These are phyloP conservation scores for Apamea sordens DNA, from an alignment of 2,888 invertebrate species.

Conservation along the genomic window DNA sequence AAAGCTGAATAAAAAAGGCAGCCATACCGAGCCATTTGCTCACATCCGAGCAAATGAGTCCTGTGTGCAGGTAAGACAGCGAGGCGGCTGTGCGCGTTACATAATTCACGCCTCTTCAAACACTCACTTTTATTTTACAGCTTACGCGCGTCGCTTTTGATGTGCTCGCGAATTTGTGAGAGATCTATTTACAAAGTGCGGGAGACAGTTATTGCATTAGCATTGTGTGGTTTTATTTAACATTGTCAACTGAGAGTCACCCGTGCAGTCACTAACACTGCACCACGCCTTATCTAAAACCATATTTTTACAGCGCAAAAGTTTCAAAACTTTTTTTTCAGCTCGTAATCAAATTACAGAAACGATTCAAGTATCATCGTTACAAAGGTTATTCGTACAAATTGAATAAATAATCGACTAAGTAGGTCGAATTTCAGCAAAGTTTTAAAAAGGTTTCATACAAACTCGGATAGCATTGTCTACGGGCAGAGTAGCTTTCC, in stretches of 20 bases:
- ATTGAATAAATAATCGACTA: constrained; percentile 62
- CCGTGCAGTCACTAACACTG: constrained; percentile 1
- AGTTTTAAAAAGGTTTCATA: constrained; percentile 52
- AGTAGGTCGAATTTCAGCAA: constrained; percentile 48
- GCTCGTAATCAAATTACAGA: constrained; percentile 42
- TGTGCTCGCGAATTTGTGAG: constrained; percentile 72
- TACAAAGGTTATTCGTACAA: constrained; percentile 55
- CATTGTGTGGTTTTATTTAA: constrained; percentile 55
- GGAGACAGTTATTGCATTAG: constrained; percentile 63
- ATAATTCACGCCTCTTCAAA: constrained; percentile 77
- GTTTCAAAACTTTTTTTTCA: constrained; percentile 16
- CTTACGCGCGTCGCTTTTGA: constrained; percentile 73
- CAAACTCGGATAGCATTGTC: constrained; percentile 35
- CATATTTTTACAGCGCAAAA: constrained; percentile 21
- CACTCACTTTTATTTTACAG: constrained; percentile 77
- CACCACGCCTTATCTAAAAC: neutral
- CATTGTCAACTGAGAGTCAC: constrained; percentile 35
- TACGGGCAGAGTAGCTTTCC: constrained; percentile 22
- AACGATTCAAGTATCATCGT: constrained; percentile 40
- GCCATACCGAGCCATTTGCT: constrained; percentile 71
- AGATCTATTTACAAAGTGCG: constrained; percentile 71
- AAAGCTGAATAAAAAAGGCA: constrained; percentile 69
- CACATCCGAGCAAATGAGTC: constrained; percentile 69
- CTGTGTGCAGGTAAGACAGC: constrained; percentile 67
- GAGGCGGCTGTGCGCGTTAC: constrained; percentile 68